phyloP scores from a whole-genome alignment of 2,888 invertebrate species.

The Drosophila villosipedis region DNA sequence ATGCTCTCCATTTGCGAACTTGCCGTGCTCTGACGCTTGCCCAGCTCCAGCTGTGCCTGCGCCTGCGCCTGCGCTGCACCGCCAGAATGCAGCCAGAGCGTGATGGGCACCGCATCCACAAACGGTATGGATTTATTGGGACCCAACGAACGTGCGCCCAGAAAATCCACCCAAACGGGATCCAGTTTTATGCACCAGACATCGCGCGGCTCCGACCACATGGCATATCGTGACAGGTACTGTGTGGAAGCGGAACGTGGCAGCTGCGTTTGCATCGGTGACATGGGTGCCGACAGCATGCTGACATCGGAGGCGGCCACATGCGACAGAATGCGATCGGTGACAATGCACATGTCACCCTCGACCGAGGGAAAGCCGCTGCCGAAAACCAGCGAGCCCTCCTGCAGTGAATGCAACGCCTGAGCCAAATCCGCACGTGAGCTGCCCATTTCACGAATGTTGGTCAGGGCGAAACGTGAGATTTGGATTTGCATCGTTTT shows the following conservation, averaged over 20 bases:
- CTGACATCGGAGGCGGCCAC: constrained; percentile 86
- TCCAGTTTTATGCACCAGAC: constrained; percentile 95
- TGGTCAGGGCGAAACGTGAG: constrained; percentile 88
- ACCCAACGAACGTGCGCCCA: constrained; percentile 92
- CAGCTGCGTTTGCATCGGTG: constrained; percentile 73
- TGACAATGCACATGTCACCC: constrained; percentile 91
- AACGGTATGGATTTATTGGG: constrained; percentile 91
- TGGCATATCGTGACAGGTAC: constrained; percentile 85
- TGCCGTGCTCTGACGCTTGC: constrained; percentile 43
- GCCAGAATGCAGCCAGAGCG: constrained; percentile 90
- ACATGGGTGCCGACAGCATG: constrained; percentile 56
- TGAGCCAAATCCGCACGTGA: constrained; percentile 93
- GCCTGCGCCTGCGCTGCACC: constrained; percentile 75
- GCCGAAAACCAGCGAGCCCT: constrained; percentile 91
- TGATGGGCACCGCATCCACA: constrained; percentile 94
- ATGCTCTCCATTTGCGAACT: constrained; percentile 69
- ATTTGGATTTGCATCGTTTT: constrained; percentile 90
- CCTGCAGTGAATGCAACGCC: constrained; percentile 91
- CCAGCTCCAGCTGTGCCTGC: constrained; percentile 59
- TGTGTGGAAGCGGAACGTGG: constrained; percentile 81
- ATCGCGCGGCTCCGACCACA: constrained; percentile 94
- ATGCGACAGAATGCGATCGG: constrained; percentile 93
- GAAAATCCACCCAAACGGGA: constrained; percentile 97
- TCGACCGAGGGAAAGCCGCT: constrained; percentile 91
- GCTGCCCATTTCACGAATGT: constrained; percentile 87